Conservation (phyloP, 2,113 vertebrate species). For the Hemicordylus capensis region DNA sequence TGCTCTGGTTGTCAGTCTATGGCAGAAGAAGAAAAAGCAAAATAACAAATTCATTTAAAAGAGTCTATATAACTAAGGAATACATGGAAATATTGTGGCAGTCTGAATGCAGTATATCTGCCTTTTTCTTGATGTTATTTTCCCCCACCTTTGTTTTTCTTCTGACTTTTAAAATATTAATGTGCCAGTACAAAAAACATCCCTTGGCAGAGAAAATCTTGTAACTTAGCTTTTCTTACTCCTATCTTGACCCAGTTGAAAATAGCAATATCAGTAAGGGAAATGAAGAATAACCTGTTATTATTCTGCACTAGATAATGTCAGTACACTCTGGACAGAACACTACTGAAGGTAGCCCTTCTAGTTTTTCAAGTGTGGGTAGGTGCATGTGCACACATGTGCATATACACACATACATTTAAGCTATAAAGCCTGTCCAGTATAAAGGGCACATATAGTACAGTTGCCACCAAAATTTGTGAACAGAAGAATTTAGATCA, state of each 20-base stretch:
- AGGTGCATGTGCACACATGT: background rate
- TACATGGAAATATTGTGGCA: background rate
- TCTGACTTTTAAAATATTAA: conserved; percentile 33
- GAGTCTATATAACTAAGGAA: too few species aligned
- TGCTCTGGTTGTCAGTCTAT: too few species aligned
- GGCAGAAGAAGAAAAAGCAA: too few species aligned
- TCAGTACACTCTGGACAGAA: background rate
- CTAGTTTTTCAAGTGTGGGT: background rate
- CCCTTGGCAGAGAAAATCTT: background rate
- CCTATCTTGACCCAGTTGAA: background rate
- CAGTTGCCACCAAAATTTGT: background rate
- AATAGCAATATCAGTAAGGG: background rate
- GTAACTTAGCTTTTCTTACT: conserved; percentile 21
- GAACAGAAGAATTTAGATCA: background rate
- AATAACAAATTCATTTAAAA: too few species aligned
- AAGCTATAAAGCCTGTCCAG: too few species aligned
- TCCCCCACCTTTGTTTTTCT: background rate
- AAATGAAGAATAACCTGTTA: background rate
- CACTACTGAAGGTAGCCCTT: background rate
- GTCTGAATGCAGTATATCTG: background rate
- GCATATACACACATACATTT: background rate
- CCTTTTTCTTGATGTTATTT: background rate
- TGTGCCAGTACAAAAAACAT: background rate
- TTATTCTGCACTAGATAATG: background rate
- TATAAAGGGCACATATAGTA: too few species aligned